phyloP scores from a whole-genome alignment of 2,888 invertebrate genomes.

The Neria commutata region DNA sequence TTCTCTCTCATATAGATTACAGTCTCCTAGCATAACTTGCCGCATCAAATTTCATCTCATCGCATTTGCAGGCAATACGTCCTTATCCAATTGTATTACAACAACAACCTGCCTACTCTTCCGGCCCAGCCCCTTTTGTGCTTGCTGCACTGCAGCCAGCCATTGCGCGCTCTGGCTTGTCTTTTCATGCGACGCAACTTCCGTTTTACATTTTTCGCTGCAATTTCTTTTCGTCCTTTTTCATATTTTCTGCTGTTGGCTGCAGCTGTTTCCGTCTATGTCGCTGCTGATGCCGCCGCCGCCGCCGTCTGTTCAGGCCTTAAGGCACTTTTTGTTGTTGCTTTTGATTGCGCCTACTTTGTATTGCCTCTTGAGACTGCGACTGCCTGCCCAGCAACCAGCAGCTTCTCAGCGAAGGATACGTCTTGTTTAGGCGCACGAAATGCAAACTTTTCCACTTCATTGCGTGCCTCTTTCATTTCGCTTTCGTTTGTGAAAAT shows the following conservation, averaged over 20 bases:
- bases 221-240: neutral
- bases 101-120: slow-evolving; percentile 27
- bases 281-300: neutral
- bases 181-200: slow-evolving; percentile 25
- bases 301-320: neutral
- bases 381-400: neutral
- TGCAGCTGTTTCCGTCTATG: slow-evolving; percentile 5
- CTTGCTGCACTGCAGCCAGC: neutral
- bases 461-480: slow-evolving; percentile 35
- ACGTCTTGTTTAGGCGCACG: slow-evolving; percentile 30
- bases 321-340: too few relatives aligned
- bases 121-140: neutral
- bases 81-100: slow-evolving; percentile 34
- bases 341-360: neutral
- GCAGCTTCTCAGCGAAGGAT: neutral
- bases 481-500: neutral
- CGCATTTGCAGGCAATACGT: slow-evolving; percentile 35
- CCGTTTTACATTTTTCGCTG: slow-evolving; percentile 14
- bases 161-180: slow-evolving; percentile 26
- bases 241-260: neutral
- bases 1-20: slow-evolving; percentile 29
- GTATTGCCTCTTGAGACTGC: neutral
- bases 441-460: slow-evolving; percentile 49
- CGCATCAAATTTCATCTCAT: slow-evolving; percentile 31
- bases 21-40: slow-evolving; percentile 32